A percentile compares a stretch with the other conserved stretches of the same genome.
Evolutionary conservation across 2,888 invertebrate genomes (phyloP).

Genomic region (Cyaniris semiargus): DNA sequence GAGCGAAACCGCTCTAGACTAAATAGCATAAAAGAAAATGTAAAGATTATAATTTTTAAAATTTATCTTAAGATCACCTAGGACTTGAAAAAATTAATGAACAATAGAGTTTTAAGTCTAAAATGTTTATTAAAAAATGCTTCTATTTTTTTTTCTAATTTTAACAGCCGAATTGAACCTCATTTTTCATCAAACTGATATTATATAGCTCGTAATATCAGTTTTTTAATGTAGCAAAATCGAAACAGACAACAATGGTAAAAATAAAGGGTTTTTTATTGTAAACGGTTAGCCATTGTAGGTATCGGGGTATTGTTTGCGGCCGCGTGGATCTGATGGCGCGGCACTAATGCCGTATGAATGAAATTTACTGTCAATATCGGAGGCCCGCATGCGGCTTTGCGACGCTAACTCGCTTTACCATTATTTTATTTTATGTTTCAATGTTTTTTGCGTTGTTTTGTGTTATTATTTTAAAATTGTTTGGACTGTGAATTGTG

Average conservation of each 20-base stretch:
- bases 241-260: not conserved
- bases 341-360: constrained; percentile 79
- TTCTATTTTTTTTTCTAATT: too few relatives aligned
- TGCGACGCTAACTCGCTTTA: constrained; percentile 78
- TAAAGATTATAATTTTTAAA: too few relatives aligned
- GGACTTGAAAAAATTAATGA: too few relatives aligned
- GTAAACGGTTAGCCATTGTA: constrained; percentile 30
- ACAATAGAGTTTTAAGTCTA: too few relatives aligned
- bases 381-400: constrained; percentile 79
- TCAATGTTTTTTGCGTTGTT: constrained; percentile 67
- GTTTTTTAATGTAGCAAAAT: constrained; percentile 1
- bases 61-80: too few relatives aligned
- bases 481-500: not conserved
- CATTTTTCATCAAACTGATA: not conserved
- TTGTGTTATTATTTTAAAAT: constrained; percentile 17
- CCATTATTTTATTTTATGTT: constrained; percentile 65
- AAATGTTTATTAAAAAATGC: too few relatives aligned
- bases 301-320: constrained; percentile 44
- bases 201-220: not conserved
- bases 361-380: constrained; percentile 82
- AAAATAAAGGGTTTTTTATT: constrained; percentile 31
- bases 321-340: constrained; percentile 75
- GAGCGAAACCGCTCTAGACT: too few relatives aligned
- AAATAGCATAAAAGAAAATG: too few relatives aligned
- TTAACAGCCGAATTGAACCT: not conserved